A percentile compares a stretch with the other conserved stretches of the same genome.
Conservation (phyloP, 2,113 vertebrate genomes). For the Rutilus rutilus region DNA sequence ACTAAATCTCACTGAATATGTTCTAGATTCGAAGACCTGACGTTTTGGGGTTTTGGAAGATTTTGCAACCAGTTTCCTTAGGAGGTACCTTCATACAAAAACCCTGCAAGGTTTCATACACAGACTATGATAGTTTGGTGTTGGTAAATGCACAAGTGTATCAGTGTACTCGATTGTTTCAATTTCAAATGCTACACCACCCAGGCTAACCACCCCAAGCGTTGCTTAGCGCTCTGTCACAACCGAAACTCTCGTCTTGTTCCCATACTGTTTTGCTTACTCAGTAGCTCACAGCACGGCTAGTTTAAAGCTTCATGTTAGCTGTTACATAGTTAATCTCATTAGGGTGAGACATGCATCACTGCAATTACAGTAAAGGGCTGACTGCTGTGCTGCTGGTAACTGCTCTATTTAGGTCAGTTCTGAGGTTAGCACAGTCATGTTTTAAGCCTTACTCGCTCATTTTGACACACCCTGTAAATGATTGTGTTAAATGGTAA, state of each 20-base stretch:
- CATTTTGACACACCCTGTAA: slow-evolving; percentile 16
- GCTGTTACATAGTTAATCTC: slow-evolving; percentile 26
- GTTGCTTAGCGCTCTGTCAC: slow-evolving; percentile 28
- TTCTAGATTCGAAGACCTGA: neutral
- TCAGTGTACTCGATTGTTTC: neutral
- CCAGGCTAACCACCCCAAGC: slow-evolving; percentile 32
- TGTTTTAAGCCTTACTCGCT: slow-evolving; percentile 15
- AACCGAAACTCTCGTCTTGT: slow-evolving; percentile 42
- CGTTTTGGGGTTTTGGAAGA: neutral
- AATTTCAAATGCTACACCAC: slow-evolving; percentile 2
- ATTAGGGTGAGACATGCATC: slow-evolving; percentile 60
- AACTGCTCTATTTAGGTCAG: slow-evolving; percentile 77
- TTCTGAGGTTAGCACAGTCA: slow-evolving; percentile 67
- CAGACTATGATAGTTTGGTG: neutral
- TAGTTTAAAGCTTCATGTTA: slow-evolving; percentile 9
- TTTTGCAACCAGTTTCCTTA: neutral
- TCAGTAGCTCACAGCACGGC: slow-evolving; percentile 15
- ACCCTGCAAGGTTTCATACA: neutral
- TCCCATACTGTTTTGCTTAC: slow-evolving; percentile 36
- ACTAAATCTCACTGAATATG: neutral
- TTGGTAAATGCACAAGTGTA: neutral
- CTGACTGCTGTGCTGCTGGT: slow-evolving; percentile 68
- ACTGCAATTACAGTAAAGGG: slow-evolving; percentile 71
- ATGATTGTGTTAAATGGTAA: neutral
- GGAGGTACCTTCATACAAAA: neutral